Percentiles rank a stretch among this genome's conserved stretches.
Evolutionary conservation across 2,888 invertebrate genomes (phyloP).

Genomic region (Pteria penguin): DNA sequence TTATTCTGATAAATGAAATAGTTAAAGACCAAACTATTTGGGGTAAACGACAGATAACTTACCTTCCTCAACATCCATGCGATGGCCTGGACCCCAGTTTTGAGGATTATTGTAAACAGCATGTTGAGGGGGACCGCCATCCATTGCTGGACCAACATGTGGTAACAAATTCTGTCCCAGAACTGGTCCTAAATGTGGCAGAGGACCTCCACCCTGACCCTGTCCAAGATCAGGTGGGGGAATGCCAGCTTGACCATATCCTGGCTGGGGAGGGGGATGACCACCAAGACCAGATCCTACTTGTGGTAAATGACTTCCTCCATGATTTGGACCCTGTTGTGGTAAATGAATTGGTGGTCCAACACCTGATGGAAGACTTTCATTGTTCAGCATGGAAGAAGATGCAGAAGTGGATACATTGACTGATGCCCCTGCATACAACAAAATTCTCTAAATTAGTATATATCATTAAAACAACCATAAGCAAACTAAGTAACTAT

Average conservation of each 20-base stretch:
- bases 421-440: too few relatives aligned
- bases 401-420: too few relatives aligned
- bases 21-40: too few relatives aligned
- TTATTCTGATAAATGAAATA: too few relatives aligned
- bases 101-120: not conserved
- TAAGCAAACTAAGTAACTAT: too few relatives aligned
- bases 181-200: not conserved
- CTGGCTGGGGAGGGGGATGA: not conserved
- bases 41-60: too few relatives aligned
- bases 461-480: too few relatives aligned
- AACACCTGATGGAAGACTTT: not conserved
- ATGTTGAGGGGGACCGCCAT: not conserved
- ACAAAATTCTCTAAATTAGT: too few relatives aligned
- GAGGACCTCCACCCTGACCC: too few relatives aligned
- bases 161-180: not conserved
- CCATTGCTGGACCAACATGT: not conserved
- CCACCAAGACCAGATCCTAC: not conserved
- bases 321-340: not conserved
- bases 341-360: not conserved
- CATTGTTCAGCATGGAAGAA: too few relatives aligned
- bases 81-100: slow-evolving; percentile 28
- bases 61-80: slow-evolving; percentile 11
- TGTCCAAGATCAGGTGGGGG: too few relatives aligned
- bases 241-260: not conserved
- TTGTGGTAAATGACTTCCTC: not conserved